Evolutionary conservation across 2,888 invertebrate genomes (phyloP), one percentile per base, ranked within the genome.

Genomic region (Gortyna flavago): DNA sequence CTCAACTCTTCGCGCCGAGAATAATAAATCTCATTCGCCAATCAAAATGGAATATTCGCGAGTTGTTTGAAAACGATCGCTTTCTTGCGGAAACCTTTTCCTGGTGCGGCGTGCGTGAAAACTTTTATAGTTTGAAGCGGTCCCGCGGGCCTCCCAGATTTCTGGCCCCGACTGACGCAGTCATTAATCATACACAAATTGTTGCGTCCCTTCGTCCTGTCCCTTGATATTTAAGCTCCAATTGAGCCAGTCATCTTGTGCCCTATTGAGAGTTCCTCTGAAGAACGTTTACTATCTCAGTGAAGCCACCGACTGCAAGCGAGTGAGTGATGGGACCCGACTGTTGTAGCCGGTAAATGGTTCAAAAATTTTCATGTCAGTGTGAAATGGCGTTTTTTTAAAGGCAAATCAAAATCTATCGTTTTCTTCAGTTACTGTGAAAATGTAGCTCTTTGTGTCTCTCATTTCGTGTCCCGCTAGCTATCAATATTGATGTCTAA

Each of bases 181-280:
- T 80, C 85, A 88, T 89, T 85, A 89, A 89, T 89, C 89, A 89
- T 89, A 85, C 90, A 85, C 79, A 87, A 88, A 91, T 87, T 88
- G 90, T 89, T 86, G 87, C 87, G 77, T 87, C 89, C 89, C 90
- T 74, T 48, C 73, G 76, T 78, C 75, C 85, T 85, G 85, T 85
- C 86, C 87, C 85, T 87, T 86, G 94, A 93, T 93, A 92, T 92
- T 91, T 92, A 90, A 91, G 94, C 92, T 93, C 87, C 91, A 90
- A 89, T 94, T 87, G 94, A 93, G 95, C 95, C 94, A 94, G 95
- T 95, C 95, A 95, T 93, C 92, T 78, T 84, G 88, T 81, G 87
- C 88, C 89, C 89, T 91, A 91, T 91, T 92, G 89, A 90, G 90
- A 89, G 90, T 88, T 89, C 86, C 85, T 83, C 81, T 86, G 91